These are phyloP conservation scores for Chymomyza amoena DNA, from an alignment of 2,888 invertebrate genomes.

Conservation along the genomic window DNA sequence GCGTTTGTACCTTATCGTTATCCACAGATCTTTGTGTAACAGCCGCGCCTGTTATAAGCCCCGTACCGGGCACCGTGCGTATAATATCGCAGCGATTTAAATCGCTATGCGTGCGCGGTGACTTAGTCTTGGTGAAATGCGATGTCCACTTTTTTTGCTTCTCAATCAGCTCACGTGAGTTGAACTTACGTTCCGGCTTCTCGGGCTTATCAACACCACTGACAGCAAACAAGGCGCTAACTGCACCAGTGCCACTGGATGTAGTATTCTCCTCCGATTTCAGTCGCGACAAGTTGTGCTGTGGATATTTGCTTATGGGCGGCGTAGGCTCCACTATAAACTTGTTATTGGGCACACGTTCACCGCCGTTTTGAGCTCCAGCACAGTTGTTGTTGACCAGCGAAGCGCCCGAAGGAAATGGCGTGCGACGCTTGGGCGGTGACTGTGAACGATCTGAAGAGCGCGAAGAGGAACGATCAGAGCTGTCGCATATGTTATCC, in stretches of 20 bases:
- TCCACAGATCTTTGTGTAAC: conserved; percentile 70
- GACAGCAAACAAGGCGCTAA: conserved; percentile 49
- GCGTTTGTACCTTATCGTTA: conserved; percentile 36
- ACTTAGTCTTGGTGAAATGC: conserved; percentile 90
- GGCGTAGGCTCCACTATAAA: conserved; percentile 71
- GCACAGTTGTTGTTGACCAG: conserved; percentile 70
- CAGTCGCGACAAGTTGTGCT: conserved; percentile 81
- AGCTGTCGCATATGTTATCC: conserved; percentile 77
- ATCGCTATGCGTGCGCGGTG: conserved; percentile 83
- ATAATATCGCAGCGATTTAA: conserved; percentile 81
- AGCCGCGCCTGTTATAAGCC: conserved; percentile 78
- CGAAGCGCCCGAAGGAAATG: conserved; percentile 76
- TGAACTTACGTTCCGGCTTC: conserved; percentile 90
- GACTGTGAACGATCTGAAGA: conserved; percentile 78
- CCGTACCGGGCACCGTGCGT: conserved; percentile 80
- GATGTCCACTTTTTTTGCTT: conserved; percentile 96
- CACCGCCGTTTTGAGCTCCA: conserved; percentile 72
- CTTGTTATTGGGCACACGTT: conserved; percentile 65
- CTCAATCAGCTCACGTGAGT: conserved; percentile 91
- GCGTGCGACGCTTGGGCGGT: conserved; percentile 76
- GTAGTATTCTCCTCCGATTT: conserved; percentile 80
- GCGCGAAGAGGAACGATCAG: conserved; percentile 76
- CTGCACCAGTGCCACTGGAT: conserved; percentile 38
- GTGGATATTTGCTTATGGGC: conserved; percentile 62
- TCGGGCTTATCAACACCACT: conserved; percentile 83